Percentiles rank a stretch among this genome's conserved stretches.
phyloP scores from a whole-genome alignment of 1,140 invertebrate species.

The Drosophila pandora region DNA sequence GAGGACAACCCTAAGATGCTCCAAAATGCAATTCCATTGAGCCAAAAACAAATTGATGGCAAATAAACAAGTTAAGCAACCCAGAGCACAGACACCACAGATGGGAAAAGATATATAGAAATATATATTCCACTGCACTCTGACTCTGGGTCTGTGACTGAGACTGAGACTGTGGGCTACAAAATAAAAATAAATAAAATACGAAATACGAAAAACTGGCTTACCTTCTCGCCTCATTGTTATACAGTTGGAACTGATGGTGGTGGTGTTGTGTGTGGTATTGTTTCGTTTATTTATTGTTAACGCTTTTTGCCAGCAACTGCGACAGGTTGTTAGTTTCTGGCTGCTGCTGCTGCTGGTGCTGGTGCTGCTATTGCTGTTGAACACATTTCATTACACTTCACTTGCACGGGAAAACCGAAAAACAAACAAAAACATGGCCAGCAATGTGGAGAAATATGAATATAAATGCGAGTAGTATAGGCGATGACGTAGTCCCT shows the following conservation, averaged over 20 bases:
- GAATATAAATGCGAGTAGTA: constrained; percentile 19
- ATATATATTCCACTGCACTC: constrained; percentile 47
- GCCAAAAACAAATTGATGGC: constrained; percentile 52
- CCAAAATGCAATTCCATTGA: constrained; percentile 41
- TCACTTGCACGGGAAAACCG: constrained; percentile 36
- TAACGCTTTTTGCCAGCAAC: constrained; percentile 75
- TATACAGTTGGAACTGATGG: constrained; percentile 68
- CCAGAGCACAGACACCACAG: neutral
- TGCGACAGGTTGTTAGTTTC: constrained; percentile 76
- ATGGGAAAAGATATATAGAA: constrained; percentile 5
- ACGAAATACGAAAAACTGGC: constrained; percentile 70
- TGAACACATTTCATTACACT: constrained; percentile 75
- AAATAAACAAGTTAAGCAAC: constrained; percentile 49
- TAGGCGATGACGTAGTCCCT: constrained; percentile 53
- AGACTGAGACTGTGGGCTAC: constrained; percentile 39
- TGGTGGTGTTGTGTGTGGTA: constrained; percentile 46
- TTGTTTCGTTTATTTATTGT: constrained; percentile 80
- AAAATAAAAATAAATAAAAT: constrained; percentile 32
- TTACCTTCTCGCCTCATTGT: constrained; percentile 81
- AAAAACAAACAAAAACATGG: constrained; percentile 43
- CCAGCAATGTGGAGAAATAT: constrained; percentile 28
- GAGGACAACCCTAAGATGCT: constrained; percentile 19
- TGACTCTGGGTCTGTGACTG: neutral
- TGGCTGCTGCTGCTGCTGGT: constrained; percentile 50
- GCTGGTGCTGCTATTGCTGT: constrained; percentile 31